Percentiles rank a stretch among this genome's conserved stretches.
phyloP scores from a whole-genome alignment of 1,140 invertebrate genomes.

The Megathymus violae region DNA sequence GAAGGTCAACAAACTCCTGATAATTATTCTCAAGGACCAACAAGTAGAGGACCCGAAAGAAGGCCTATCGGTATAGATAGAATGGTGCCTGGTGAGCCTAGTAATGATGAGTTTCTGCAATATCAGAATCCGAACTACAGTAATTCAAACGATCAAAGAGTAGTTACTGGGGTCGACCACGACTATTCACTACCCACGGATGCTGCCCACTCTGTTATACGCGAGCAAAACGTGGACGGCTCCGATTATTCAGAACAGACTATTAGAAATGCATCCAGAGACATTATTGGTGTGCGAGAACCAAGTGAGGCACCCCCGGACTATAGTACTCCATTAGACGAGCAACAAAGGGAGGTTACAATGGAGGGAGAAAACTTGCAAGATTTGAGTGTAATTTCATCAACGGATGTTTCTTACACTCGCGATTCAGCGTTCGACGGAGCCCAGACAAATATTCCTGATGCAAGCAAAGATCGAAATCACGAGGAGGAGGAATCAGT shows the following conservation, averaged over 20 bases:
- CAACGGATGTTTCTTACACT: conserved; percentile 62
- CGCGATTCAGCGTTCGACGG: conserved; percentile 69
- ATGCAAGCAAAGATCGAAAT: conserved; percentile 56
- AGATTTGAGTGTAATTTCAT: conserved; percentile 75
- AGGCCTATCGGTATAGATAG: conserved; percentile 75
- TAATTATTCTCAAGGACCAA: conserved; percentile 58
- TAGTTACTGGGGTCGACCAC: conserved; percentile 81
- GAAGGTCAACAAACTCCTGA: conserved; percentile 76
- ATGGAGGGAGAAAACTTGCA: conserved; percentile 85
- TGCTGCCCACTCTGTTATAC: conserved; percentile 56
- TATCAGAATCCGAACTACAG: conserved; percentile 60
- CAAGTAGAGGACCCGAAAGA: conserved; percentile 56
- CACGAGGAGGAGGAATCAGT: conserved; percentile 54
- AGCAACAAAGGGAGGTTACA: conserved; percentile 81
- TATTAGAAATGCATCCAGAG: conserved; percentile 63
- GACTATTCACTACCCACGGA: conserved; percentile 59
- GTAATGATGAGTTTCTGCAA: conserved; percentile 69
- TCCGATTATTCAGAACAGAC: conserved; percentile 76
- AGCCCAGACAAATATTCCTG: conserved; percentile 50
- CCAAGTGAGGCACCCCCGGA: conserved; percentile 55
- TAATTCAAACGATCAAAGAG: conserved; percentile 67
- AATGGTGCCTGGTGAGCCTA: conserved; percentile 80
- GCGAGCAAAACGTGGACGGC: conserved; percentile 80
- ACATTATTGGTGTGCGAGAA: conserved; percentile 63
- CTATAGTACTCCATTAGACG: conserved; percentile 59